A percentile compares a stretch with the other conserved stretches of the same genome.
These are phyloP conservation scores for Zoanthus sociatus DNA, from an alignment of 92 coral and sea anemone species.

Conservation along the genomic window DNA sequence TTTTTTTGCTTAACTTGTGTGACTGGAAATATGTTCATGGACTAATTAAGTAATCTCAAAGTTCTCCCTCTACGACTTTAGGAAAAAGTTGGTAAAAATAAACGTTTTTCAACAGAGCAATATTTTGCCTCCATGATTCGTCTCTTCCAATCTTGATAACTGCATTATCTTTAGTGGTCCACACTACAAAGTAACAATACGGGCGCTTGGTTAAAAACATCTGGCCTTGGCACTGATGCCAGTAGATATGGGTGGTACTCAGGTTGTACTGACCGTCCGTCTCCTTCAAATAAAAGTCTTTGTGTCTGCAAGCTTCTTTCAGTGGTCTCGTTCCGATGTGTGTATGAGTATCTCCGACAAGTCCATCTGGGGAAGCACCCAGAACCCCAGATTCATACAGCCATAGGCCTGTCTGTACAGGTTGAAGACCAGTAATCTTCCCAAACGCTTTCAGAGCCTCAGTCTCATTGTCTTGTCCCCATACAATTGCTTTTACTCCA, in stretches of 20 bases:
- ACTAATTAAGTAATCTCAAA: not conserved
- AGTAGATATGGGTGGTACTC: not conserved
- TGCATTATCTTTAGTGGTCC: not conserved
- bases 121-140: slow-evolving; percentile 22
- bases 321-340: no score
- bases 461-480: no score
- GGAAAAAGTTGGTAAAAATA: not conserved
- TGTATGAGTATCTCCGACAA: no score
- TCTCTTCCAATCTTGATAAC: slow-evolving; percentile 19
- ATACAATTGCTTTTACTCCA: no score
- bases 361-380: no score
- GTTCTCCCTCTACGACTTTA: not conserved
- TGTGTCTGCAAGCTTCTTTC: not conserved
- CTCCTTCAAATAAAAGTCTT: slow-evolving; percentile 2
- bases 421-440: no score
- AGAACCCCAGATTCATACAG: no score
- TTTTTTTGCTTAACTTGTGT: not conserved
- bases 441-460: no score
- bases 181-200: slow-evolving; percentile 19
- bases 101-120: not conserved
- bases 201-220: slow-evolving; percentile 20
- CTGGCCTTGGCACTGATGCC: not conserved
- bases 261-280: not conserved
- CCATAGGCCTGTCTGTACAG: no score
- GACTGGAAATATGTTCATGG: slow-evolving; percentile 3